These are phyloP conservation scores for Patella ulyssiponensis DNA, from an alignment of 2,888 invertebrate species.

Conservation along the genomic window DNA sequence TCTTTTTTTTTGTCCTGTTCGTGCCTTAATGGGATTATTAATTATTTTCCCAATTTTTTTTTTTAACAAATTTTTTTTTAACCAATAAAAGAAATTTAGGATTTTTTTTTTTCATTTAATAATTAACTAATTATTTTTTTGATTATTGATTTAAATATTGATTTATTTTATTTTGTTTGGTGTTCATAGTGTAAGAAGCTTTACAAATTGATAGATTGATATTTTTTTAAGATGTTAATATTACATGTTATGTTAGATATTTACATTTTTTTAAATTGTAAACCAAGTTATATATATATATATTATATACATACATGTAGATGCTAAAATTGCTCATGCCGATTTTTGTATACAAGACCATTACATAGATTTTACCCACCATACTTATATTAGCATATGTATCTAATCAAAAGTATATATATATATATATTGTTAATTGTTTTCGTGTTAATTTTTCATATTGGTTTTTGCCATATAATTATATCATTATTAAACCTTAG, in stretches of 20 bases:
- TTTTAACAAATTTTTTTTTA: constrained; percentile 31
- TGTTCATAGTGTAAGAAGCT: constrained; percentile 61
- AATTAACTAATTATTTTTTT: constrained; percentile 3
- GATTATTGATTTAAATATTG: constrained; percentile 38
- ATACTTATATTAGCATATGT: constrained; percentile 41
- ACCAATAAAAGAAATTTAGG: background rate
- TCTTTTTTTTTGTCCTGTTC: constrained; percentile 42
- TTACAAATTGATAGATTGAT: constrained; percentile 54
- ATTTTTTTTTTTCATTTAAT: background rate
- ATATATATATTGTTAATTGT: constrained; percentile 14
- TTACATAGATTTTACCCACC: constrained; percentile 36
- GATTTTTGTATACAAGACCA: constrained; percentile 27
- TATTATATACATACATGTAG: constrained; percentile 11
- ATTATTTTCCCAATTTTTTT: constrained; percentile 1
- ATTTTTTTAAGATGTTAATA: constrained; percentile 58
- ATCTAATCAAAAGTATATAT: constrained; percentile 33
- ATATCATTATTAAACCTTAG: constrained; percentile 34
- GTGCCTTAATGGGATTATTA: constrained; percentile 65
- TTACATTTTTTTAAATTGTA: constrained; percentile 33
- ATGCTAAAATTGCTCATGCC: constrained; percentile 42
- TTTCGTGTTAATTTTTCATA: constrained; percentile 30
- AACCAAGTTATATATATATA: background rate
- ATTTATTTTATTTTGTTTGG: constrained; percentile 49
- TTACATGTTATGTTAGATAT: constrained; percentile 46
- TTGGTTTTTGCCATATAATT: constrained; percentile 26